These are phyloP conservation scores for Reticulitermes speratus DNA, from an alignment of 1,140 invertebrate species.

Conservation along the genomic window DNA sequence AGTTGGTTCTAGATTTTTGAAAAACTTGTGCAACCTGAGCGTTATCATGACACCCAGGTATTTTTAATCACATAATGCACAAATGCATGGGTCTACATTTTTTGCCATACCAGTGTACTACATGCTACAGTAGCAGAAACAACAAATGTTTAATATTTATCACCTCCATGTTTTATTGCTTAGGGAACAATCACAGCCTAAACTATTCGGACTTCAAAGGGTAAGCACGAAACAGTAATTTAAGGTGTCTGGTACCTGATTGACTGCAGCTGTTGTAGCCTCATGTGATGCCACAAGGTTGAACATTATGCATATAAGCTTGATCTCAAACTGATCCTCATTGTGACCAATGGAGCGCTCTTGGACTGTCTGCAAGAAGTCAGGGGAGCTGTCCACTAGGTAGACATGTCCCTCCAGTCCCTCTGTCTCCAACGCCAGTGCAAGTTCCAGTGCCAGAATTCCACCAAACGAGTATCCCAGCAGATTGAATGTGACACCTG, in stretches of 20 bases:
- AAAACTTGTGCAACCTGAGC: too few species aligned
- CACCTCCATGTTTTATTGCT: too few species aligned
- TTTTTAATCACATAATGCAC: too few species aligned
- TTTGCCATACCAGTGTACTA: too few species aligned
- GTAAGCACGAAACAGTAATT: too few species aligned
- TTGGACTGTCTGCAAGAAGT: slow-evolving; percentile 41
- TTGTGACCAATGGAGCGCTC: slow-evolving; percentile 31
- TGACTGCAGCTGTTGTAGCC: not conserved
- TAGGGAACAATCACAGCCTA: too few species aligned
- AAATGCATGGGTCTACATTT: too few species aligned
- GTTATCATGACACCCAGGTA: too few species aligned
- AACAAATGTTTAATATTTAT: too few species aligned
- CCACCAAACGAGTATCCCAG: slow-evolving; percentile 68
- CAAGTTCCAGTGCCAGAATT: slow-evolving; percentile 57
- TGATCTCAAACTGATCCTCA: not conserved
- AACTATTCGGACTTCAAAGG: too few species aligned
- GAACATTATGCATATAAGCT: not conserved
- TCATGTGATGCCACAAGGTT: not conserved
- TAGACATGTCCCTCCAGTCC: slow-evolving; percentile 48
- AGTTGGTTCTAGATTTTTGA: too few species aligned
- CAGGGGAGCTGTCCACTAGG: slow-evolving; percentile 49
- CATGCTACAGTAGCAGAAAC: too few species aligned
- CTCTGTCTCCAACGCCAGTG: slow-evolving; percentile 54
- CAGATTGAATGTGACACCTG: slow-evolving; percentile 53
- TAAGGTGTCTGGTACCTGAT: not conserved